Percentiles rank a stretch among this genome's conserved stretches.
phyloP scores from a whole-genome alignment of 2,888 invertebrate genomes.

The Xestobium rufovillosum region DNA sequence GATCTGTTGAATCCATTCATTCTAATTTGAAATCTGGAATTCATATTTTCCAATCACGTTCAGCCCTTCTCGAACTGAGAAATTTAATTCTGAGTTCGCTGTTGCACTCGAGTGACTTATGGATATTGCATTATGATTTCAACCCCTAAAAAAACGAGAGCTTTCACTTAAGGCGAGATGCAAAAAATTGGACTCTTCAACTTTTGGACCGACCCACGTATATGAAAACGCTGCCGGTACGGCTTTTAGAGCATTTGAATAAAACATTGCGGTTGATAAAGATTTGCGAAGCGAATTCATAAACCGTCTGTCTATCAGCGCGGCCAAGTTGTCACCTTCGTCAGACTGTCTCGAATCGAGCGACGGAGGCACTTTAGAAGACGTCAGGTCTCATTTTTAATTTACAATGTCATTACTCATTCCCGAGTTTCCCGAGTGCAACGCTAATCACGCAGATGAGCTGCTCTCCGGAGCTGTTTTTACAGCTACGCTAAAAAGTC shows the following conservation, averaged over 20 bases:
- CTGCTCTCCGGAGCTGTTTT: slow-evolving; percentile 11
- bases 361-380: slow-evolving; percentile 32
- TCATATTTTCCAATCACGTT: slow-evolving; percentile 19
- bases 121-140: too few species aligned
- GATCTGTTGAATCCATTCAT: slow-evolving; percentile 10
- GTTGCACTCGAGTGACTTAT: slow-evolving; percentile 14
- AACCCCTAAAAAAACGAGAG: too few species aligned
- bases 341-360: slow-evolving; percentile 28
- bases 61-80: slow-evolving; percentile 7
- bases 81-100: slow-evolving; percentile 17
- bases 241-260: too few species aligned
- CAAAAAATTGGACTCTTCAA: too few species aligned
- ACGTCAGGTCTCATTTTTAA: slow-evolving; percentile 35
- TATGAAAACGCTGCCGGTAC: too few species aligned
- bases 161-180: too few species aligned
- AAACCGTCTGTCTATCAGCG: too few species aligned
- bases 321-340: too few species aligned
- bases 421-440: slow-evolving; percentile 25
- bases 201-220: too few species aligned
- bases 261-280: too few species aligned
- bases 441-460: slow-evolving; percentile 28
- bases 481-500: not conserved
- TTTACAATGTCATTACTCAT: slow-evolving; percentile 35
- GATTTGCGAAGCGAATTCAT: too few species aligned
- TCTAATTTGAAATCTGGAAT: slow-evolving; percentile 17